These are phyloP conservation scores for Clarias macrocephalus DNA, from an alignment of 2,113 vertebrate genomes.

Conservation along the genomic window DNA sequence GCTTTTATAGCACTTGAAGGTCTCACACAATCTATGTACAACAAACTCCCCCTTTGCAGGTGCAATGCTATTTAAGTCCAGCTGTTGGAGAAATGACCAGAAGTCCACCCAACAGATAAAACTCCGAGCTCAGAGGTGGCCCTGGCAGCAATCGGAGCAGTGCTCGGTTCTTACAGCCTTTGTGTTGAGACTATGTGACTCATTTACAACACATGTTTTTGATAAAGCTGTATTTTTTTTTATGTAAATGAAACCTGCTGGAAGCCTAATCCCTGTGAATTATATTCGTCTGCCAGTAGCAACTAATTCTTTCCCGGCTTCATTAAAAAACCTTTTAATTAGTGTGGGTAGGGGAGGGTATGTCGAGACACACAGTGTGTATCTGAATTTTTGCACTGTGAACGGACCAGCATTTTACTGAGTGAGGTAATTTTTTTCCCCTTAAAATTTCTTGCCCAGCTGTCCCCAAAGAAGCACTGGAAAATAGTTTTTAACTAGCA, in stretches of 20 bases:
- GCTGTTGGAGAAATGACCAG: background rate
- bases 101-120: background rate
- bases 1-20: background rate
- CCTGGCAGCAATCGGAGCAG: background rate
- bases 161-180: background rate
- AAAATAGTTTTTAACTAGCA: background rate
- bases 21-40: no score
- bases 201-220: conserved; percentile 23
- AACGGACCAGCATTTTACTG: background rate
- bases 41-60: background rate
- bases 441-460: background rate
- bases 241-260: conserved; percentile 24
- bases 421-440: no score
- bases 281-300: conserved; percentile 1
- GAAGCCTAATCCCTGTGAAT: background rate
- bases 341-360: background rate
- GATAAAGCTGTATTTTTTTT: background rate
- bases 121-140: background rate
- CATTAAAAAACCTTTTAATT: background rate
- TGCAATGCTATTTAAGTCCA: background rate
- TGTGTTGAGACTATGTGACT: background rate
- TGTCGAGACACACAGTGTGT: background rate
- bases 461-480: background rate
- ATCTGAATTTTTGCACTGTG: background rate
- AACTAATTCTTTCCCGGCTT: background rate